These are phyloP conservation scores for Cyanocitta stelleri DNA, from an alignment of 2,113 vertebrate genomes.

Conservation along the genomic window DNA sequence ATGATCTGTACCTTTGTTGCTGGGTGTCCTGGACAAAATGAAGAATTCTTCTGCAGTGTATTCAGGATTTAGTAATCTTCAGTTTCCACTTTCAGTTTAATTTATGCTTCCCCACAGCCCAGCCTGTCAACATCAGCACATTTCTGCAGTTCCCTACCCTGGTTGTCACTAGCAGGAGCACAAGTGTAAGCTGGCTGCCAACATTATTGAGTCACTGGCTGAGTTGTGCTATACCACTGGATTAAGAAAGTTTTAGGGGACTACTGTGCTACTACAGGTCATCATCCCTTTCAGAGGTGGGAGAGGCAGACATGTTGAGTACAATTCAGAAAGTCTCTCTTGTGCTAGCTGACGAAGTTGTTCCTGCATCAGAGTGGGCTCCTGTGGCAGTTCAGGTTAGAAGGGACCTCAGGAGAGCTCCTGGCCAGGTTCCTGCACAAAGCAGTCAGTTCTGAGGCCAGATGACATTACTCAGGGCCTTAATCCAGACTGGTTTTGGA, in stretches of 20 bases:
- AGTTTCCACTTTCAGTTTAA: neutral
- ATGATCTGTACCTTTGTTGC: neutral
- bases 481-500: neutral
- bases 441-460: neutral
- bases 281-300: neutral
- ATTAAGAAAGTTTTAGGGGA: neutral
- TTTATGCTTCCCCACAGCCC: neutral
- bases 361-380: neutral
- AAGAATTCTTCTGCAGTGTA: neutral
- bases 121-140: neutral
- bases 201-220: neutral
- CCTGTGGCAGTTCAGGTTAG: neutral
- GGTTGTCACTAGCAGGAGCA: neutral
- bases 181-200: neutral
- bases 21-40: neutral
- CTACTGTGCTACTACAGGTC: neutral
- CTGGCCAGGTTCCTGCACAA: neutral
- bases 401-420: neutral
- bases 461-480: neutral
- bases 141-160: neutral
- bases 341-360: neutral
- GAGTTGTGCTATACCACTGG: neutral
- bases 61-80: neutral
- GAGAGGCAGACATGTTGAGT: neutral
- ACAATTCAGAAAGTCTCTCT: neutral